Percentiles rank a stretch among this genome's conserved stretches.
phyloP scores from a whole-genome alignment of 1,140 invertebrate genomes.

The Antheraea mylitta region DNA sequence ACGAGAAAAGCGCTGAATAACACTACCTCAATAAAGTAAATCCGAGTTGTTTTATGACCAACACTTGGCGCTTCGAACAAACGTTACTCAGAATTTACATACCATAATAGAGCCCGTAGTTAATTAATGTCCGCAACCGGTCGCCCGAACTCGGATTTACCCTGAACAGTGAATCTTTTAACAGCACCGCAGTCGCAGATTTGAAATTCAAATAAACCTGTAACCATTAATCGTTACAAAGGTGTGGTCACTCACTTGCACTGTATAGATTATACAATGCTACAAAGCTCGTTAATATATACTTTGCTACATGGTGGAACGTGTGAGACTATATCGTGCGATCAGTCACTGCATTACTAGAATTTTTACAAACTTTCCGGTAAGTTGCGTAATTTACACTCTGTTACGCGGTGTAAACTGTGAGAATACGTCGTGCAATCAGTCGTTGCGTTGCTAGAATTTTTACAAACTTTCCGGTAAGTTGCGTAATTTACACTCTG shows the following conservation, averaged over 20 bases:
- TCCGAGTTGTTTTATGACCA: not conserved
- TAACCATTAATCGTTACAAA: slow-evolving; percentile 20
- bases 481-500: too few relatives aligned
- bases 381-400: not conserved
- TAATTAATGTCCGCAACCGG: slow-evolving; percentile 7
- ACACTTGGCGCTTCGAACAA: not conserved
- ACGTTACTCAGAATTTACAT: not conserved
- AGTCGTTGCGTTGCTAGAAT: not conserved
- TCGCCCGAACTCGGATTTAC: not conserved
- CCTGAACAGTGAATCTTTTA: slow-evolving; percentile 20
- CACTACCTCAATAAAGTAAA: too few relatives aligned
- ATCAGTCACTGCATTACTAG: too few relatives aligned
- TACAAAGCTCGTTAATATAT: too few relatives aligned
- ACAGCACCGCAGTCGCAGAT: slow-evolving; percentile 21
- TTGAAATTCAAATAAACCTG: slow-evolving; percentile 25
- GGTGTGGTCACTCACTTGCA: slow-evolving; percentile 13
- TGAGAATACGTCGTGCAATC: not conserved
- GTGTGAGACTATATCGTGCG: too few relatives aligned
- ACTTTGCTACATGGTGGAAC: too few relatives aligned
- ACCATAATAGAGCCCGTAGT: not conserved
- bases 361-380: too few relatives aligned
- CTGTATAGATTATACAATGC: not conserved
- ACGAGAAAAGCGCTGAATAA: too few relatives aligned
- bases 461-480: too few relatives aligned
- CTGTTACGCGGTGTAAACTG: not conserved